These are phyloP conservation scores for Melanotaenia duboulayi DNA, from an alignment of 2,113 vertebrate genomes.

Conservation along the genomic window DNA sequence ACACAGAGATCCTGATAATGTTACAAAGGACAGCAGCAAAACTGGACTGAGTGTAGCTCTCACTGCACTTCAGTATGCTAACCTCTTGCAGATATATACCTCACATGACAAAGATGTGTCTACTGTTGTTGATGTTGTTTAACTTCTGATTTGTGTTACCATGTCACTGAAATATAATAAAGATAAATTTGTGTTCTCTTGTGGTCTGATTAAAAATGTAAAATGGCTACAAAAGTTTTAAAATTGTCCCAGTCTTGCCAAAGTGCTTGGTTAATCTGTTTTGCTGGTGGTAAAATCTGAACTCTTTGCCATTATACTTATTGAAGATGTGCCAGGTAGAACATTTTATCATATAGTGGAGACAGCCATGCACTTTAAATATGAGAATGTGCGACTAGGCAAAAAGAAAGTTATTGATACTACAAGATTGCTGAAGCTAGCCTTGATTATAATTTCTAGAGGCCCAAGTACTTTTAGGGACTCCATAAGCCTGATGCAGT, in stretches of 20 bases:
- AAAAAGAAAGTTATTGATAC: constrained; percentile 38
- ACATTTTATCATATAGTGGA: constrained; percentile 43
- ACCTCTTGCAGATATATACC: constrained; percentile 20
- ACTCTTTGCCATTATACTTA: constrained; percentile 9
- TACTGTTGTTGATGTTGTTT: constrained; percentile 25
- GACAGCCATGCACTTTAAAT: constrained; percentile 29
- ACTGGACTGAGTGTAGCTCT: constrained; percentile 4
- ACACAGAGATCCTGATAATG: not conserved
- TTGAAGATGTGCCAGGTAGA: constrained; percentile 33
- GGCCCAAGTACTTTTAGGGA: not conserved
- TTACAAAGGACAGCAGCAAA: constrained; percentile 9
- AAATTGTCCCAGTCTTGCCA: constrained; percentile 51
- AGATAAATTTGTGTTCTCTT: constrained; percentile 27
- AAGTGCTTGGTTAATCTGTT: constrained; percentile 49
- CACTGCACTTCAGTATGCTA: constrained; percentile 11
- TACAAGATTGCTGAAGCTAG: constrained; percentile 24
- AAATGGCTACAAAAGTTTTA: constrained; percentile 47
- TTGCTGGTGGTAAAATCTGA: constrained; percentile 39
- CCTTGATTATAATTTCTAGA: not conserved
- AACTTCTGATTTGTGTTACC: constrained; percentile 26
- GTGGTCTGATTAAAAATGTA: constrained; percentile 56
- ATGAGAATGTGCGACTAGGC: constrained; percentile 20
- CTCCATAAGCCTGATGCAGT: not conserved
- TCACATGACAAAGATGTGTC: constrained; percentile 11
- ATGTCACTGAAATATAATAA: constrained; percentile 54